Percentiles rank a stretch among this genome's conserved stretches.
Evolutionary conservation across 2,888 invertebrate species (phyloP).

Genomic region (Erebia palarica): DNA sequence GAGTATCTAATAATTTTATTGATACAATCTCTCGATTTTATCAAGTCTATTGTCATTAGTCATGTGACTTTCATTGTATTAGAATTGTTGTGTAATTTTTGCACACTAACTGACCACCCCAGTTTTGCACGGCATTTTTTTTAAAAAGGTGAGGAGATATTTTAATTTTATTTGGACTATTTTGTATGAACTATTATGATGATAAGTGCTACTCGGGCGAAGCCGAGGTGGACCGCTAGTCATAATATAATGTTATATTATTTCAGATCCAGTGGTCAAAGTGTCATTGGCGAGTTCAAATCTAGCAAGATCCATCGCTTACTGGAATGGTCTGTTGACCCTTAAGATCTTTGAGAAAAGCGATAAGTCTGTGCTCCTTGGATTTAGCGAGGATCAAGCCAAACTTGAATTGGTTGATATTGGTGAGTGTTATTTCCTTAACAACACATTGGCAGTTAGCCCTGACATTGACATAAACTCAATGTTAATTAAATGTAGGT

Average conservation of each 20-base stretch:
- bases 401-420: conserved; percentile 89
- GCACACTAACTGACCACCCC: background rate
- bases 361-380: conserved; percentile 84
- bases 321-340: conserved; percentile 91
- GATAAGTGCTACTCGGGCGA: too few species aligned
- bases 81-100: conserved; percentile 13
- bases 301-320: conserved; percentile 88
- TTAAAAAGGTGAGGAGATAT: too few species aligned
- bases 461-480: too few species aligned
- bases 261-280: conserved; percentile 89
- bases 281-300: conserved; percentile 91
- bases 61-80: conserved; percentile 24
- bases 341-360: conserved; percentile 87
- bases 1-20: conserved; percentile 21
- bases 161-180: too few species aligned
- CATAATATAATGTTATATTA: conserved; percentile 30
- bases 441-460: too few species aligned
- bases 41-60: conserved; percentile 22
- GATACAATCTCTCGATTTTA: conserved; percentile 25
- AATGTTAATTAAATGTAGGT: too few species aligned
- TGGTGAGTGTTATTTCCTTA: conserved; percentile 68
- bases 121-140: too few species aligned
- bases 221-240: too few species aligned
- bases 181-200: too few species aligned
- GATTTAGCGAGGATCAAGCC: conserved; percentile 88